Percentiles rank a stretch among this genome's conserved stretches.
phyloP scores from a whole-genome alignment of 1,140 invertebrate genomes.

The Samia ricini region DNA sequence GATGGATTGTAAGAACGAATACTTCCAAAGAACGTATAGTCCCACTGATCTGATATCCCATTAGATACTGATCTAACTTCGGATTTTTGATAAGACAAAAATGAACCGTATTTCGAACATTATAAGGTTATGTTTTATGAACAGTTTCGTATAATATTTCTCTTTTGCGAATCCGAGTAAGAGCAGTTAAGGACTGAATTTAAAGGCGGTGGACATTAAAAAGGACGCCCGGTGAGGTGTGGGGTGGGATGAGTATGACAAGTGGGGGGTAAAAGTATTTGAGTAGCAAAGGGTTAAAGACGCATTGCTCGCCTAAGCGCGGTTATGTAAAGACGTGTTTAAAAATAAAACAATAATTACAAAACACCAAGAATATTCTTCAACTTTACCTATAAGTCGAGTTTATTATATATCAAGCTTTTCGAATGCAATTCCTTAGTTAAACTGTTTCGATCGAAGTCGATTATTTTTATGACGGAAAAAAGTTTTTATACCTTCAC shows the following conservation, averaged over 20 bases:
- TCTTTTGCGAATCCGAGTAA: constrained; percentile 54
- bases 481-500: too few species aligned
- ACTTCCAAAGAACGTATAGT: constrained; percentile 65
- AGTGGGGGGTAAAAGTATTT: constrained; percentile 45
- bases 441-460: too few species aligned
- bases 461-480: too few species aligned
- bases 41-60: constrained; percentile 52
- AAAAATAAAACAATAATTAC: background rate
- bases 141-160: constrained; percentile 34
- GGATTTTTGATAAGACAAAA: constrained; percentile 25
- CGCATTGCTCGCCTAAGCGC: constrained; percentile 40
- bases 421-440: too few species aligned
- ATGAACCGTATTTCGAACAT: constrained; percentile 25
- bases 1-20: constrained; percentile 42
- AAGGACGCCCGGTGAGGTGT: constrained; percentile 43
- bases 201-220: constrained; percentile 58
- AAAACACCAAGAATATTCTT: background rate
- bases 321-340: constrained; percentile 28
- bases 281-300: constrained; percentile 37
- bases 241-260: constrained; percentile 17
- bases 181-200: constrained; percentile 44
- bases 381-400: too few species aligned
- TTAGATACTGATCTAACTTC: constrained; percentile 63
- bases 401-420: too few species aligned
- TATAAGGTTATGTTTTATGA: constrained; percentile 37